phyloP scores from a whole-genome alignment of 92 coral and sea anemone genomes.

The Blastomussa wellsi region DNA sequence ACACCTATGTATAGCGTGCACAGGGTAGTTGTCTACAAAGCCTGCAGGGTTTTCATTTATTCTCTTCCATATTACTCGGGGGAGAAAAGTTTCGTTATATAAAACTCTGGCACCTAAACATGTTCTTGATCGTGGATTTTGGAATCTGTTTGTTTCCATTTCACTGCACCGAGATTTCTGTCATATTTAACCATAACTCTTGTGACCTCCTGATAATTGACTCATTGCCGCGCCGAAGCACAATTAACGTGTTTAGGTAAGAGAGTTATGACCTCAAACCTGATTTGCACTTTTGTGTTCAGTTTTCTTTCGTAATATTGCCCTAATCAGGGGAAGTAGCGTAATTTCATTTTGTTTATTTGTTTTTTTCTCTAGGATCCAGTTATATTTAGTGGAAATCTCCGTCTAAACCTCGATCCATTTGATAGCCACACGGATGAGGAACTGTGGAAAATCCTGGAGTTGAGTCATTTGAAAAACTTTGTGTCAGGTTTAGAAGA shows the following conservation, averaged over 20 bases:
- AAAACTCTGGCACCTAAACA: no score
- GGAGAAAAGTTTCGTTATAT: no score
- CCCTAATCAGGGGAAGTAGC: neutral
- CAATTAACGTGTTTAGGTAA: neutral
- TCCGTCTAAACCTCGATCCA: conserved; percentile 82
- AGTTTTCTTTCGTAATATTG: neutral
- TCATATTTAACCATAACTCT: neutral
- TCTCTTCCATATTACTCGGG: no score
- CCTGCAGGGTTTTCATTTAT: no score
- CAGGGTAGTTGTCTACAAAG: neutral
- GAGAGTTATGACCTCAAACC: no score
- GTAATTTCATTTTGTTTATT: neutral
- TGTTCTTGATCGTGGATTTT: no score
- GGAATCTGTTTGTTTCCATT: neutral
- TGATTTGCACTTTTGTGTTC: neutral
- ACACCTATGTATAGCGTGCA: neutral
- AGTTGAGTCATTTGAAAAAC: conserved; percentile 71
- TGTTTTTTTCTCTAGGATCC: conserved; percentile 61
- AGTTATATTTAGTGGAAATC: conserved; percentile 79
- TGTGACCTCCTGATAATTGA: no score
- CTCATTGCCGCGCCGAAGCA: neutral
- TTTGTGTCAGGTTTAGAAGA: conserved; percentile 74
- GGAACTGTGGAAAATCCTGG: conserved; percentile 72
- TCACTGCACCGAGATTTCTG: neutral
- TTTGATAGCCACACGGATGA: conserved; percentile 79